phyloP scores from a whole-genome alignment of 2,888 invertebrate genomes.

The Mycalesis mineus region DNA sequence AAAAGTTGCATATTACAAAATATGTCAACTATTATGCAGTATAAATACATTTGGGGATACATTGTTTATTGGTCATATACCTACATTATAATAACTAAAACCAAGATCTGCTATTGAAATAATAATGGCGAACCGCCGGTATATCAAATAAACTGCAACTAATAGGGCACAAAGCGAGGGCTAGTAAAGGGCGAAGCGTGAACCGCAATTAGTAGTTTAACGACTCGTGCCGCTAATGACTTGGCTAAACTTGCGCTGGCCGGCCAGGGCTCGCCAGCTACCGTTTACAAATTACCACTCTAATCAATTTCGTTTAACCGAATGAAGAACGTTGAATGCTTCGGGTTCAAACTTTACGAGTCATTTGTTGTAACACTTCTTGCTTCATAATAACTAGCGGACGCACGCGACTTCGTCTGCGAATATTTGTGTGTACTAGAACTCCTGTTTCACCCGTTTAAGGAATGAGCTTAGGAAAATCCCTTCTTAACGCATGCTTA shows the following conservation, averaged over 20 bases:
- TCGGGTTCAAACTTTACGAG: background rate
- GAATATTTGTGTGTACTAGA: too few species aligned
- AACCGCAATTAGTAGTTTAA: conserved; percentile 66
- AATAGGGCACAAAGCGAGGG: conserved; percentile 54
- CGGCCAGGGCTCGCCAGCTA: conserved; percentile 26
- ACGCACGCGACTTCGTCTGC: too few species aligned
- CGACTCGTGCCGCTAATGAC: conserved; percentile 60
- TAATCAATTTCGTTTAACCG: conserved; percentile 8
- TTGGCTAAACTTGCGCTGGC: conserved; percentile 45
- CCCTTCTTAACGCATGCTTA: too few species aligned
- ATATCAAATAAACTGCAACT: conserved; percentile 35
- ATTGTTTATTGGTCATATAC: too few species aligned
- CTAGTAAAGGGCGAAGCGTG: conserved; percentile 34
- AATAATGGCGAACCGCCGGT: conserved; percentile 1
- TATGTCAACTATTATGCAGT: too few species aligned
- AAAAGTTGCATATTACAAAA: too few species aligned
- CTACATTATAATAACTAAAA: too few species aligned
- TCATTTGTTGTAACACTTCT: background rate
- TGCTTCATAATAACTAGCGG: too few species aligned
- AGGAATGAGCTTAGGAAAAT: too few species aligned
- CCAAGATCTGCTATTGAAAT: background rate
- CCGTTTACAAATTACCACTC: conserved; percentile 27
- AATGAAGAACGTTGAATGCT: background rate
- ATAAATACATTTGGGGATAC: too few species aligned
- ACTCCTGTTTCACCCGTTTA: too few species aligned